Conservation (phyloP, 2,113 vertebrate species). For the Callionymus lyra region DNA sequence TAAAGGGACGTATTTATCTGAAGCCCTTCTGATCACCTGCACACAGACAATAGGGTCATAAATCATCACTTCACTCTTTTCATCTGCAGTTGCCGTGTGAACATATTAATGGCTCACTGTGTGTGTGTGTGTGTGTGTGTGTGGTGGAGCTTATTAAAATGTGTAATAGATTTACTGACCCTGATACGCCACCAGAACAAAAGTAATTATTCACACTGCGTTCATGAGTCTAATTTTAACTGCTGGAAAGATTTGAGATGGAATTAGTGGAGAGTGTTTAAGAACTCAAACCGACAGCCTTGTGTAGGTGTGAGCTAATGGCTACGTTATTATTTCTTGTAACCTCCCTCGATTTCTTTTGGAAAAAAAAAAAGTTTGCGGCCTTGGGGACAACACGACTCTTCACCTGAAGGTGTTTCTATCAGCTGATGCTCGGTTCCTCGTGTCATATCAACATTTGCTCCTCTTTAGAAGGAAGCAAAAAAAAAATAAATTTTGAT, state of each 20-base stretch:
- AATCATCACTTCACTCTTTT: conserved; percentile 57
- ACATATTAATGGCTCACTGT: conserved; percentile 24
- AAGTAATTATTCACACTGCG: conserved; percentile 70
- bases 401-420: conserved; percentile 30
- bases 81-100: conserved; percentile 45
- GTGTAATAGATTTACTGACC: conserved; percentile 73
- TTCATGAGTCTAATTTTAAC: conserved; percentile 66
- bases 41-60: conserved; percentile 62
- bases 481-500: conserved; percentile 49
- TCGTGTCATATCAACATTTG: conserved; percentile 45
- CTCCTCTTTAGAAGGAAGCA: conserved; percentile 48
- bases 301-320: conserved; percentile 44
- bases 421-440: conserved; percentile 19
- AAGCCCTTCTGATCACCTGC: conserved; percentile 67
- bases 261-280: conserved; percentile 60
- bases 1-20: conserved; percentile 66
- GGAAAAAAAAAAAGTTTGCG: conserved; percentile 7
- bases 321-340: too few species aligned
- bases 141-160: conserved; percentile 66
- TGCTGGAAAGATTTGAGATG: conserved; percentile 61
- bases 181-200: conserved; percentile 70
- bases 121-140: conserved; percentile 23
- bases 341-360: background rate
- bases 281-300: conserved; percentile 58
- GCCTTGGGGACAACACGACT: conserved; percentile 12